These are phyloP conservation scores for Cephus rjabovi DNA, from an alignment of 2,888 invertebrate genomes.

Conservation along the genomic window DNA sequence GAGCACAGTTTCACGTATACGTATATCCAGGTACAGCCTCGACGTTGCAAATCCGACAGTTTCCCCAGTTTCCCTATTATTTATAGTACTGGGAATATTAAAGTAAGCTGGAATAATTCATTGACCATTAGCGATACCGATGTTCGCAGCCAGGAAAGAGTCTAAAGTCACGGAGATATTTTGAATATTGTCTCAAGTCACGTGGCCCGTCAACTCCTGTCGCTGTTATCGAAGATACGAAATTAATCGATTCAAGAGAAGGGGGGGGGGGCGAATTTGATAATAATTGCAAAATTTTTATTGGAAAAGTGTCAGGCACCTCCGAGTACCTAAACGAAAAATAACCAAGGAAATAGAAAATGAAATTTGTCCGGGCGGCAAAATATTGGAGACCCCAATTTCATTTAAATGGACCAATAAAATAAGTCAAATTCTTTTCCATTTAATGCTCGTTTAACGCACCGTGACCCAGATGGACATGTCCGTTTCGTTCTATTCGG, in stretches of 20 bases:
- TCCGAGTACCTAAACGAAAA: neutral
- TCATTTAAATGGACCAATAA: neutral
- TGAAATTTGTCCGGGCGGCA: neutral
- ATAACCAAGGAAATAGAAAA: neutral
- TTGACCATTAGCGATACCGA: neutral
- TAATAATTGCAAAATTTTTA: neutral
- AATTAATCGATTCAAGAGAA: neutral
- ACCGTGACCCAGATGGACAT: neutral
- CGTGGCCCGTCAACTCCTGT: too few species aligned
- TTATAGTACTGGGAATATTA: neutral
- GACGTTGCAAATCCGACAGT: conserved; percentile 2
- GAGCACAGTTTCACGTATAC: neutral
- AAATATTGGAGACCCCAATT: neutral
- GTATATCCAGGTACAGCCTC: conserved; percentile 1
- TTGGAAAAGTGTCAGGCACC: neutral
- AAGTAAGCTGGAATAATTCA: neutral
- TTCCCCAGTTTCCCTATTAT: conserved; percentile 1
- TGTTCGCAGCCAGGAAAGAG: neutral
- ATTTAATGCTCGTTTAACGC: neutral
- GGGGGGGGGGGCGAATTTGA: too few species aligned
- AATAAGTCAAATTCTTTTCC: neutral
- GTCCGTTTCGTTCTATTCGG: neutral
- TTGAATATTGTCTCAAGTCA: neutral
- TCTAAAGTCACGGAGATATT: neutral
- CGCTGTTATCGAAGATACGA: neutral